Evolutionary conservation across 1,140 invertebrate species (phyloP).

Genomic region (Diabrotica undecimpunctata): DNA sequence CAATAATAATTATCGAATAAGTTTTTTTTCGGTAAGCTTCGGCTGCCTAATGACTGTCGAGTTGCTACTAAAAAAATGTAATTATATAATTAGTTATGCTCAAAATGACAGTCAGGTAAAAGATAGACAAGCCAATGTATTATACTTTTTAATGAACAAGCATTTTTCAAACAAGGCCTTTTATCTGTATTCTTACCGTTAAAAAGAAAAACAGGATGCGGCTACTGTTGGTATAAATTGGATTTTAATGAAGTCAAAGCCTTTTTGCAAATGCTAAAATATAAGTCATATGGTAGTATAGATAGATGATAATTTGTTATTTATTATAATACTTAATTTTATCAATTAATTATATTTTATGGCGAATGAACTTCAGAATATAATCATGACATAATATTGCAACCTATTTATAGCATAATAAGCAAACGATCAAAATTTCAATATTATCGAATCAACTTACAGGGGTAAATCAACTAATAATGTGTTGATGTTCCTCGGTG

Average conservation of each 20-base stretch:
- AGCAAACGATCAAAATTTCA: too few relatives aligned
- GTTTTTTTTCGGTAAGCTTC: conserved; percentile 27
- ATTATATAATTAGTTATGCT: conserved; percentile 47
- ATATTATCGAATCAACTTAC: too few relatives aligned
- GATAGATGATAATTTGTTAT: too few relatives aligned
- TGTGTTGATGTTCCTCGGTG: too few relatives aligned
- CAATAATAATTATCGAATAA: conserved; percentile 39
- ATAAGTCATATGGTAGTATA: too few relatives aligned
- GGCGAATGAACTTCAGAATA: too few relatives aligned
- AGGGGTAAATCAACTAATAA: too few relatives aligned
- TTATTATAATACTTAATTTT: too few relatives aligned
- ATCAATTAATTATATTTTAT: too few relatives aligned
- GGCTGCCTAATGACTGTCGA: conserved; percentile 34
- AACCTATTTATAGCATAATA: too few relatives aligned
- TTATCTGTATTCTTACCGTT: conserved; percentile 1
- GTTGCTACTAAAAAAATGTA: conserved; percentile 38
- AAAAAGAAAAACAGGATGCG: background rate
- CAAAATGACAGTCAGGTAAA: conserved; percentile 43
- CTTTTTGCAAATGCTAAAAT: background rate
- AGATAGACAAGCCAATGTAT: conserved; percentile 39
- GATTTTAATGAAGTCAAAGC: background rate
- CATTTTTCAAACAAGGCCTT: conserved; percentile 27
- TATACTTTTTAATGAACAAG: conserved; percentile 32
- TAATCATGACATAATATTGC: too few relatives aligned
- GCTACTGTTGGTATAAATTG: background rate